Evolutionary conservation across 2,113 vertebrate species (phyloP), one percentile per base, ranked within the genome.

Genomic region (Syngnathus scovelli): DNA sequence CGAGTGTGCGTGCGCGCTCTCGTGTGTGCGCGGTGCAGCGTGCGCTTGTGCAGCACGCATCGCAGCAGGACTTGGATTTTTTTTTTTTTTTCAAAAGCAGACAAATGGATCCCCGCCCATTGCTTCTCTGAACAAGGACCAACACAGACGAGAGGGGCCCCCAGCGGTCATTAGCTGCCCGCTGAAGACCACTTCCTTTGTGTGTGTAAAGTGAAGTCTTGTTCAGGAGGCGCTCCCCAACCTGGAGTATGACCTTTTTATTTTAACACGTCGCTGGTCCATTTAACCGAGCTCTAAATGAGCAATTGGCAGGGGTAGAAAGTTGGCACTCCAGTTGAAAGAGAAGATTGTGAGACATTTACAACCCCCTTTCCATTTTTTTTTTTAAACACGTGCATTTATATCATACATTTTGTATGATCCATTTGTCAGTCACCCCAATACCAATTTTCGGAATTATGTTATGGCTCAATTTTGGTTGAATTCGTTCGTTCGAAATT

Each of bases 11-110:
- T 66, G 71, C 38, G 58, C 65, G 39, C 36, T 27, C 21, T 46
- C 43, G 55, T 39, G 78, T 87, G 80, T 73, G 78, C 61, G 68
- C 71, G 16, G 19, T 21, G 76, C 70, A 77, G 75, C 75, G 75
- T 79, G 76, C 78, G 74, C 84, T 85, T 66, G 88, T 87, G 87
- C 85, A 85, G 83, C 77, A 85, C 82, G 78, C 85, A 82, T 79
- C 86, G 59, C 81, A 84, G 85, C 81, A 64, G 79, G 65, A 83
- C 69, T 76, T 59, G 55, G 43, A 61, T 79, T 0, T 72, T 75
- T 19, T 15, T 21, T 23, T 0, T 72, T 72, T 43, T 33, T 16
- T 33, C 76, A 59, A 80, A 78, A 52, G 58, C 77, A 78, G 61
- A 82, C 64, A 77, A 74, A 68, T 80, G 72, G 83, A 74, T 84